Percentiles rank a stretch among this genome's conserved stretches.
phyloP scores from a whole-genome alignment of 1,140 invertebrate species.

The Aphelenchoides besseyi region DNA sequence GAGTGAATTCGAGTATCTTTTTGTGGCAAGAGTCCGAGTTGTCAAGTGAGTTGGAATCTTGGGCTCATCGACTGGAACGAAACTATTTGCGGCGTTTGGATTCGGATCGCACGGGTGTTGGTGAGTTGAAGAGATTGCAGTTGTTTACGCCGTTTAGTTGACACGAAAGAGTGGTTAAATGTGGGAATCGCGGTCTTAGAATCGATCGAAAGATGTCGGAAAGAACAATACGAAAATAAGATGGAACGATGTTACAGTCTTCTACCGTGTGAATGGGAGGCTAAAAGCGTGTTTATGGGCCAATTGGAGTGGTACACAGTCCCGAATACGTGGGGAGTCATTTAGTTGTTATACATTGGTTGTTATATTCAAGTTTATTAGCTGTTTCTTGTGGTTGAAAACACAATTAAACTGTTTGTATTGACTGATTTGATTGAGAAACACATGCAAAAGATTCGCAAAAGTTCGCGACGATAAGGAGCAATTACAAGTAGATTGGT shows the following conservation, averaged over 20 bases:
- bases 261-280: neutral
- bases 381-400: too few relatives aligned
- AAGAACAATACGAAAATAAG: slow-evolving; percentile 7
- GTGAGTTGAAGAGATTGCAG: slow-evolving; percentile 5
- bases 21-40: slow-evolving; percentile 8
- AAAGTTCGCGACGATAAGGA: too few relatives aligned
- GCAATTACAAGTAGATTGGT: too few relatives aligned
- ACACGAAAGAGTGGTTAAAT: neutral
- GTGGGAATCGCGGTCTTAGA: neutral
- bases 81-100: slow-evolving; percentile 18
- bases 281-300: neutral
- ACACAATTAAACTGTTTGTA: too few relatives aligned
- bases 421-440: too few relatives aligned
- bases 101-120: neutral
- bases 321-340: neutral
- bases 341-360: too few relatives aligned
- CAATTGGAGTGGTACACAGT: neutral
- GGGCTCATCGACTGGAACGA: neutral
- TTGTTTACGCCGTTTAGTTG: neutral
- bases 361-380: too few relatives aligned
- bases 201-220: slow-evolving; percentile 17
- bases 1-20: slow-evolving; percentile 20
- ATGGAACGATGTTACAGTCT: slow-evolving; percentile 21
- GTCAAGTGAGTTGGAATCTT: slow-evolving; percentile 6
- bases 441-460: too few relatives aligned